These are phyloP conservation scores for Malurus cyaneus DNA, from an alignment of 2,113 vertebrate species.

Conservation along the genomic window DNA sequence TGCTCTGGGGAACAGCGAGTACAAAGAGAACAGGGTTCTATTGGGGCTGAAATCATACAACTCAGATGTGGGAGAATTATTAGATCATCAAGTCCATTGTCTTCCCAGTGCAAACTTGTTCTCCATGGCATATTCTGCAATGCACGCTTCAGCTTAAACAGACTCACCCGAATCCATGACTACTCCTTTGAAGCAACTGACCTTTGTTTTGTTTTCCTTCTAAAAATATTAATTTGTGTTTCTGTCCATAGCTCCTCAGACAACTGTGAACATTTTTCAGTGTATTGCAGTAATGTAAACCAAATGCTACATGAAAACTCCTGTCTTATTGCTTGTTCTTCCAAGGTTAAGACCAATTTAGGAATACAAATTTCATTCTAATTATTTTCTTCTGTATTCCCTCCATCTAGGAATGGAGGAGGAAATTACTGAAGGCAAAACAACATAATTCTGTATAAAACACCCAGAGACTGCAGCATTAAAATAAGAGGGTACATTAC, in stretches of 20 bases:
- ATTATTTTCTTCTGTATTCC: neutral
- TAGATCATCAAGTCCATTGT: constrained; percentile 48
- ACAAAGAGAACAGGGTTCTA: constrained; percentile 29
- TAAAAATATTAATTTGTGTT: neutral
- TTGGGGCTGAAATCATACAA: neutral
- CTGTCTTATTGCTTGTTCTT: neutral
- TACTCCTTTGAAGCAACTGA: neutral
- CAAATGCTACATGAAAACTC: neutral
- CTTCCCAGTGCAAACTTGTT: constrained; percentile 24
- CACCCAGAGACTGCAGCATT: constrained; percentile 15
- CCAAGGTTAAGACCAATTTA: neutral
- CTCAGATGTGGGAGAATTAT: constrained; percentile 21
- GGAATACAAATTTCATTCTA: constrained; percentile 15
- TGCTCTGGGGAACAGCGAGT: constrained; percentile 4
- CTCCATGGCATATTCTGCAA: neutral
- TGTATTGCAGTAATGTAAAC: neutral
- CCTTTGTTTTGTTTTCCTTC: neutral
- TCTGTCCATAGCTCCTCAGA: neutral
- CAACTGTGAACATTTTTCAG: neutral
- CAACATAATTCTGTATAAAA: constrained; percentile 4
- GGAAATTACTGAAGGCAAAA: constrained; percentile 27
- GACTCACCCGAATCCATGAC: neutral
- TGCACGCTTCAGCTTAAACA: neutral
- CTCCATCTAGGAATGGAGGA: neutral
- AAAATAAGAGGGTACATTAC: constrained; percentile 30